Conservation (phyloP, 2,888 invertebrate genomes). For the Julus scanicus region DNA sequence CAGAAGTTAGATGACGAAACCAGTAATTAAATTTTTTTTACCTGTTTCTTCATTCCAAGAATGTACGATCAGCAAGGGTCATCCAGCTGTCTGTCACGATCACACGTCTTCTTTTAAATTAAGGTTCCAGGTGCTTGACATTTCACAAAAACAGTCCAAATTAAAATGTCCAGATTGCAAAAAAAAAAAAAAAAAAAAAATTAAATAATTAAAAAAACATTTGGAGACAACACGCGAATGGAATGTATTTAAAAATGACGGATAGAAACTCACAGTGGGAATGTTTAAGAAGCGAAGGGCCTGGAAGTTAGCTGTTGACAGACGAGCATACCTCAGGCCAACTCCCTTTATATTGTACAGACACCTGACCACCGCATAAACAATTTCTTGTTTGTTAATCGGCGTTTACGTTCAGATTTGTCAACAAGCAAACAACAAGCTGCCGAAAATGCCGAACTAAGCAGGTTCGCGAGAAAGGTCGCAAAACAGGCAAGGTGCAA, state of each 20-base stretch:
- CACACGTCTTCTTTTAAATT: neutral
- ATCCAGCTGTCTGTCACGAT: neutral
- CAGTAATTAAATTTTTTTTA: no score
- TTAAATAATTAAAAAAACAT: neutral
- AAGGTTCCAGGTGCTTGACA: neutral
- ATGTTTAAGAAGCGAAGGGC: conserved; percentile 45
- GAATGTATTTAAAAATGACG: neutral
- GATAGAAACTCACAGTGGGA: neutral
- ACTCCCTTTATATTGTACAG: neutral
- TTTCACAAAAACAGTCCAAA: neutral
- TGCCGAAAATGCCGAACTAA: neutral
- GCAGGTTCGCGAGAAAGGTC: neutral
- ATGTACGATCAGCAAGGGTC: neutral
- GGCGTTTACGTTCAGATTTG: neutral
- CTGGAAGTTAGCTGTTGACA: neutral
- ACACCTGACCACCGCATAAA: neutral
- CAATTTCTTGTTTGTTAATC: conserved; percentile 48
- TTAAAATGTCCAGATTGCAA: neutral
- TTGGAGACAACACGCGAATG: neutral
- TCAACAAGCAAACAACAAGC: conserved; percentile 18
- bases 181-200: neutral
- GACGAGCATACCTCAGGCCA: neutral
- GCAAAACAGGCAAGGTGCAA: neutral
- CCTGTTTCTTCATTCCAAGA: neutral
- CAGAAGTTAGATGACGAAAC: no score